Evolutionary conservation across 2,888 invertebrate species (phyloP).

Genomic region (Petrophora chlorosata): DNA sequence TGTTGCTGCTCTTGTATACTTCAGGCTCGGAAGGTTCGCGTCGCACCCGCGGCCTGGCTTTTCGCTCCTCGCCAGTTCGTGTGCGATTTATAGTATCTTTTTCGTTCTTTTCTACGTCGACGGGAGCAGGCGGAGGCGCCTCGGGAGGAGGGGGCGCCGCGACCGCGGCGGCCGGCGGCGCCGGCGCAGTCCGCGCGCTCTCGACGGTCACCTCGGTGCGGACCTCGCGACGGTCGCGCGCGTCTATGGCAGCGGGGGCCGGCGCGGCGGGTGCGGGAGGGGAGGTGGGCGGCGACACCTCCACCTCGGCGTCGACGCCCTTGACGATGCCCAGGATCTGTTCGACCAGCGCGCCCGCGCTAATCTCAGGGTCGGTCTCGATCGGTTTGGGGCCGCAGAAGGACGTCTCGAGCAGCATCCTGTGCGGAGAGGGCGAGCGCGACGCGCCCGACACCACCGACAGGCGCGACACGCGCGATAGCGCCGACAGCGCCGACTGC

Average conservation of each 20-base stretch:
- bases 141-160: slow-evolving; percentile 16
- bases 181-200: slow-evolving; percentile 36
- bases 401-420: slow-evolving; percentile 94
- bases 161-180: slow-evolving; percentile 16
- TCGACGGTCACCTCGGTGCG: slow-evolving; percentile 71
- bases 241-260: slow-evolving; percentile 44
- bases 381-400: slow-evolving; percentile 94
- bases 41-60: slow-evolving; percentile 57
- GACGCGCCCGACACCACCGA: slow-evolving; percentile 82
- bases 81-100: slow-evolving; percentile 64
- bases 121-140: slow-evolving; percentile 23
- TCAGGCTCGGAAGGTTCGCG: slow-evolving; percentile 67
- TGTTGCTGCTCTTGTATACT: slow-evolving; percentile 60
- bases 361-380: slow-evolving; percentile 77
- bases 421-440: slow-evolving; percentile 94
- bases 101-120: slow-evolving; percentile 56
- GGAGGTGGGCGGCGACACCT: slow-evolving; percentile 30
- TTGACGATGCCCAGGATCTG: slow-evolving; percentile 73
- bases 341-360: slow-evolving; percentile 75
- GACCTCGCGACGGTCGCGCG: slow-evolving; percentile 65
- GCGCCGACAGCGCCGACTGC: slow-evolving; percentile 70
- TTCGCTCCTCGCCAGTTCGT: slow-evolving; percentile 60
- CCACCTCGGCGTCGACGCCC: slow-evolving; percentile 32
- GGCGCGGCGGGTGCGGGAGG: slow-evolving; percentile 43
- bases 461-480: slow-evolving; percentile 65